These are phyloP conservation scores for Acleris cristana DNA, from an alignment of 2,888 invertebrate genomes.

Conservation along the genomic window DNA sequence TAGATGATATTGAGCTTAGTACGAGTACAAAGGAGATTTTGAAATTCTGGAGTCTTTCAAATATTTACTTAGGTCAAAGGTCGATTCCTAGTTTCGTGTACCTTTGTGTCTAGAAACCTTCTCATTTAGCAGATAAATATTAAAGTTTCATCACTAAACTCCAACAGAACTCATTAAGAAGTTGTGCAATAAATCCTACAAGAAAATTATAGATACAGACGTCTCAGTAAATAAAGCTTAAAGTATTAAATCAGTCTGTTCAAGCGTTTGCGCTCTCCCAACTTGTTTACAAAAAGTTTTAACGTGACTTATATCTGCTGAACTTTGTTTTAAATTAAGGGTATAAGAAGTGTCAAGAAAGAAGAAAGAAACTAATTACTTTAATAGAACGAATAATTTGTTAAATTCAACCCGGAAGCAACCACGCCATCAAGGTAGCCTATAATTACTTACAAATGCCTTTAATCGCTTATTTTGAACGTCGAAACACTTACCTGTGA, in stretches of 20 bases:
- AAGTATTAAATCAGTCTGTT: conserved; percentile 77
- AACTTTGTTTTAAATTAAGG: conserved; percentile 57
- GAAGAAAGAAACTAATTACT: conserved; percentile 48
- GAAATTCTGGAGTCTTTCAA: conserved; percentile 4
- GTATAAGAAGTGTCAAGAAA: conserved; percentile 44
- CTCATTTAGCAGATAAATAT: conserved; percentile 27
- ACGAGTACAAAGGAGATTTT: conserved; percentile 25
- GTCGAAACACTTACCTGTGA: conserved; percentile 58
- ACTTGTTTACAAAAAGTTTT: conserved; percentile 71
- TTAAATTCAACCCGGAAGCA: not conserved
- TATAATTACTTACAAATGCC: conserved; percentile 17
- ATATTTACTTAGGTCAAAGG: conserved; percentile 4
- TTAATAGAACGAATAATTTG: conserved; percentile 37
- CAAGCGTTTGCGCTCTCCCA: conserved; percentile 51
- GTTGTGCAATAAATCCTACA: conserved; percentile 72
- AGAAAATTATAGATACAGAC: conserved; percentile 70
- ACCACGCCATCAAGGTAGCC: conserved; percentile 9
- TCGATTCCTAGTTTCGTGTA: conserved; percentile 2
- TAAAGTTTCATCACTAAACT: conserved; percentile 47
- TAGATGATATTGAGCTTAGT: conserved; percentile 25
- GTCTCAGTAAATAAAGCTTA: conserved; percentile 78
- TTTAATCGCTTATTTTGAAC: not conserved
- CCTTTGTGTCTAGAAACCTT: conserved; percentile 10
- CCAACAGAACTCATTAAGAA: conserved; percentile 65
- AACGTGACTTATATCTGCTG: conserved; percentile 74